Percentiles rank a stretch among this genome's conserved stretches.
Conservation (phyloP, 2,113 vertebrate genomes). For the Atractosteus spatula region DNA sequence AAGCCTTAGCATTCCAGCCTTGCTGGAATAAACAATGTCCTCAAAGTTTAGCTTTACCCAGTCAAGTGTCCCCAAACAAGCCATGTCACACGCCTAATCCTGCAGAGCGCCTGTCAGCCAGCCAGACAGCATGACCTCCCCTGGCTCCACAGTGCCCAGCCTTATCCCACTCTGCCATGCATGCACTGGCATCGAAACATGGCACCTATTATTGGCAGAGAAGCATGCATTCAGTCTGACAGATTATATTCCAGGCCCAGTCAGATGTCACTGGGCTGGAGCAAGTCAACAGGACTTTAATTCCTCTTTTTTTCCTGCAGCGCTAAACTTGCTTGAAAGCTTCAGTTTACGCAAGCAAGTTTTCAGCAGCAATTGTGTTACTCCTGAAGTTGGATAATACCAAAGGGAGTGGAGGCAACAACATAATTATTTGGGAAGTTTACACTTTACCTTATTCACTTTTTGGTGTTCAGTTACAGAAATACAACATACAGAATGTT, state of each 20-base stretch:
- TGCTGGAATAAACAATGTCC: constrained; percentile 25
- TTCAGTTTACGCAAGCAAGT: too few relatives aligned
- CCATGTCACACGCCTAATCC: constrained; percentile 47
- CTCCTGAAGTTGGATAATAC: too few relatives aligned
- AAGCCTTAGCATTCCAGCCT: not conserved
- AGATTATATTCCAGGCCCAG: not conserved
- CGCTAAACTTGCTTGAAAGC: too few relatives aligned
- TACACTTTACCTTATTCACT: too few relatives aligned
- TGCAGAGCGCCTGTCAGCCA: constrained; percentile 47
- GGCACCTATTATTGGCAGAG: not conserved
- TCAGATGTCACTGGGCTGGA: not conserved
- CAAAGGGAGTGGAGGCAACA: too few relatives aligned
- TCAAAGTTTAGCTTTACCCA: constrained; percentile 57
- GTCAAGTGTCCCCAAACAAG: constrained; percentile 56
- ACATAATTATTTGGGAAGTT: too few relatives aligned
- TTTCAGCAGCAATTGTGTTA: too few relatives aligned
- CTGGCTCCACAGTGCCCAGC: constrained; percentile 3
- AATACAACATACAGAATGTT: too few relatives aligned
- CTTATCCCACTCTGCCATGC: constrained; percentile 13
- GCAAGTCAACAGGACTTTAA: not conserved
- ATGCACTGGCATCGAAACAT: constrained; percentile 23
- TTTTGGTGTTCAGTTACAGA: too few relatives aligned
- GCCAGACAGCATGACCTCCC: constrained; percentile 21
- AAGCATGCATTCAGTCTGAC: not conserved
- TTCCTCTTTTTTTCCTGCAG: not conserved